phyloP scores from a whole-genome alignment of 2,797 vertebrate genomes.

The Anguilla anguilla region DNA sequence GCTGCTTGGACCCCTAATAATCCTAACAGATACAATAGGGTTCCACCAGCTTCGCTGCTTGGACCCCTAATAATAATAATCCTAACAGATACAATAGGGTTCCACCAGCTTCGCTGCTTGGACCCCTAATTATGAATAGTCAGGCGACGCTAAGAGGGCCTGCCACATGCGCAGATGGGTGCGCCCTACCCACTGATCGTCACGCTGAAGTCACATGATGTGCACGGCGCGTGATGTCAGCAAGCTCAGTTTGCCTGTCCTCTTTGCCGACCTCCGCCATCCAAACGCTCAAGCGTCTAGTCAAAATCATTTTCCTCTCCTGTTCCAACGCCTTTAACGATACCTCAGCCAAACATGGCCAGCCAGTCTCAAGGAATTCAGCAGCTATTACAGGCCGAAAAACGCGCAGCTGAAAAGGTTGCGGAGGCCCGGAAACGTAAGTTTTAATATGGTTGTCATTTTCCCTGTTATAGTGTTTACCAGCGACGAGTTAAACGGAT shows the following conservation, averaged over 20 bases:
- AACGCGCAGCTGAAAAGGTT: conserved; percentile 93
- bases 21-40: too few relatives aligned
- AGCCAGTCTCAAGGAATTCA: conserved; percentile 96
- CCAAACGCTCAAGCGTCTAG: conserved; percentile 29
- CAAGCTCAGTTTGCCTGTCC: conserved; percentile 53
- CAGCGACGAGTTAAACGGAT: background rate
- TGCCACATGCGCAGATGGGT: too few relatives aligned
- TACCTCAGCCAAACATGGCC: conserved; percentile 71
- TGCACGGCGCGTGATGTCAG: conserved; percentile 46
- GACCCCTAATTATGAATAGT: too few relatives aligned
- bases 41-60: too few relatives aligned
- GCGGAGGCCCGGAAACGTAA: conserved; percentile 94
- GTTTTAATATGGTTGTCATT: conserved; percentile 50
- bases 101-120: too few relatives aligned
- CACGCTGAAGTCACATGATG: conserved; percentile 5
- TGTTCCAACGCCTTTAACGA: background rate
- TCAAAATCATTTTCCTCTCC: conserved; percentile 4
- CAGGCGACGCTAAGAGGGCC: too few relatives aligned
- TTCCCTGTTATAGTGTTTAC: background rate
- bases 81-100: too few relatives aligned
- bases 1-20: too few relatives aligned
- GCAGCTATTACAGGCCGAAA: conserved; percentile 95
- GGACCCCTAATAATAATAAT: too few relatives aligned
- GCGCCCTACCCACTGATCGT: background rate
- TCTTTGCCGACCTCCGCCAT: background rate